Conservation (phyloP, 2,797 vertebrate species). For the Syndactyla subalaris region DNA sequence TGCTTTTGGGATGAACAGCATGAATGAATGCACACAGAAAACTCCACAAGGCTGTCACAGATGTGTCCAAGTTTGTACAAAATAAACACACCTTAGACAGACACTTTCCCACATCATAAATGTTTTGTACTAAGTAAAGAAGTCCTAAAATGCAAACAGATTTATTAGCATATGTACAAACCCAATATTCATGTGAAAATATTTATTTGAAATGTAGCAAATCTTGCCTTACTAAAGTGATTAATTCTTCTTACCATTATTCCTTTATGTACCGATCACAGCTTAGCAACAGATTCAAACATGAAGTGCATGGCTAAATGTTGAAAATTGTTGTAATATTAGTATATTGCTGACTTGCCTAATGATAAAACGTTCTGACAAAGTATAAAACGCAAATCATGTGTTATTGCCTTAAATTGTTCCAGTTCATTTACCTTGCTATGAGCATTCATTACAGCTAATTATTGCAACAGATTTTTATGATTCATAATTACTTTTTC, state of each 20-base stretch:
- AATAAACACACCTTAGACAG: neutral
- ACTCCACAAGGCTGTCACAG: neutral
- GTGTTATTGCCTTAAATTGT: slow-evolving; percentile 73
- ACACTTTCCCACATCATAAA: neutral
- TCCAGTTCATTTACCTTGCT: slow-evolving; percentile 75
- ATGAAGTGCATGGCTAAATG: neutral
- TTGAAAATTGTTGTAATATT: neutral
- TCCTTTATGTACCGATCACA: neutral
- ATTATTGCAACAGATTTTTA: slow-evolving; percentile 80
- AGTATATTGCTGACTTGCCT: slow-evolving; percentile 10
- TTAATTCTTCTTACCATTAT: neutral
- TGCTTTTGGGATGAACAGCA: neutral
- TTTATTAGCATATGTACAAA: neutral
- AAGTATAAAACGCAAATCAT: slow-evolving; percentile 74
- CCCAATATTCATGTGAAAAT: neutral
- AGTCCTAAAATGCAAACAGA: neutral
- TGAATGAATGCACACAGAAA: neutral
- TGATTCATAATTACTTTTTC: slow-evolving; percentile 79
- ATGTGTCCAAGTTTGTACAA: neutral
- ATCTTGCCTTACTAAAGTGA: neutral
- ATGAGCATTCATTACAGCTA: slow-evolving; percentile 75
- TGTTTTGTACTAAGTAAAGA: neutral
- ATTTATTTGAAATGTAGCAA: slow-evolving; percentile 4
- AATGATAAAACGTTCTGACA: slow-evolving; percentile 75
- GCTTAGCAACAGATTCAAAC: neutral